Percentiles rank a stretch among this genome's conserved stretches.
Evolutionary conservation across 2,113 vertebrate genomes (phyloP).

Genomic region (Crotalus viridis): DNA sequence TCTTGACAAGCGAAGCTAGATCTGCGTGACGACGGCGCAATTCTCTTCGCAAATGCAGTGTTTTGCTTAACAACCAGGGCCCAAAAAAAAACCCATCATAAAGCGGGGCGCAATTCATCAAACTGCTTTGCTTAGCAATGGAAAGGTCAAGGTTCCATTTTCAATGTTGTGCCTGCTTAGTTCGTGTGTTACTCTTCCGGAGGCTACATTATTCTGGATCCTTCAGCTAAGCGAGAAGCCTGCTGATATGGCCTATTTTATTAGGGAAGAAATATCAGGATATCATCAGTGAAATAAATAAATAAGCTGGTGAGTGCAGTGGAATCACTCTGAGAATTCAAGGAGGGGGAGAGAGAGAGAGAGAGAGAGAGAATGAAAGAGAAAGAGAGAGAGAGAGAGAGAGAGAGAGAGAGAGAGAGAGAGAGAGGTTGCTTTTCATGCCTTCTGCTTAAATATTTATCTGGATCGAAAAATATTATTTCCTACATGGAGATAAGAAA

Average conservation of each 20-base stretch:
- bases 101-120: too few relatives aligned
- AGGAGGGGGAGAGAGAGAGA: too few relatives aligned
- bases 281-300: not conserved
- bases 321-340: not conserved
- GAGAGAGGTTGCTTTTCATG: not conserved
- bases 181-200: not conserved
- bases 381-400: not conserved
- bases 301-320: not conserved
- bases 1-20: too few relatives aligned
- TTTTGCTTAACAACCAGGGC: too few relatives aligned
- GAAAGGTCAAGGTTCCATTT: too few relatives aligned
- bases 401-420: not conserved
- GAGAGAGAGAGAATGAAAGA: not conserved
- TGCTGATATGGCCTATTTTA: not conserved
- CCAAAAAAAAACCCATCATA: too few relatives aligned
- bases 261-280: not conserved
- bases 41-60: too few relatives aligned
- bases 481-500: not conserved
- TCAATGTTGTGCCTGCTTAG: not conserved
- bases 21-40: accelerated
- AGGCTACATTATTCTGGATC: not conserved
- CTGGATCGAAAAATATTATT: not conserved
- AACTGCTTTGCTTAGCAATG: too few relatives aligned
- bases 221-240: not conserved
- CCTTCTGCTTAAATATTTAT: not conserved